These are phyloP conservation scores for Semnornis frantzii DNA, from an alignment of 2,113 vertebrate species.

Conservation along the genomic window DNA sequence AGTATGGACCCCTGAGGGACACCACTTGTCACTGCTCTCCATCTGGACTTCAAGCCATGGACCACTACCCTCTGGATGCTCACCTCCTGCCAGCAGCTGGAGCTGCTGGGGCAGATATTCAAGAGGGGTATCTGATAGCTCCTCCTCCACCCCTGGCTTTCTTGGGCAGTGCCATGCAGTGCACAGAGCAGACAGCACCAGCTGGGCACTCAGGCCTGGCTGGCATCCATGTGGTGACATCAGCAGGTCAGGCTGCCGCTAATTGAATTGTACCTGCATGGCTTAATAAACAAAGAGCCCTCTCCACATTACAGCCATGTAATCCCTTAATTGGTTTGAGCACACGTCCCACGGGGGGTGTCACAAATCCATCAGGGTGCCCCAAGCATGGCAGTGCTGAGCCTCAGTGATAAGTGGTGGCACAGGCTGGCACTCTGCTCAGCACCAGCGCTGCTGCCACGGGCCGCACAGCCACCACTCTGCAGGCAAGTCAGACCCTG, in stretches of 20 bases:
- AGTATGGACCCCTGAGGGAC: no score
- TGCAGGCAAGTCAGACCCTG: rapidly evolving
- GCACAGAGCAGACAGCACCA: rapidly evolving
- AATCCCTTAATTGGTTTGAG: constrained; percentile 67
- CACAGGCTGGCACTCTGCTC: background rate
- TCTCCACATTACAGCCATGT: constrained; percentile 38
- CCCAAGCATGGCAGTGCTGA: constrained; percentile 21
- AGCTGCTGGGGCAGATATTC: no score
- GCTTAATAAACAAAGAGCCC: constrained; percentile 59
- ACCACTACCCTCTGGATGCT: background rate
- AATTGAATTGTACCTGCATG: constrained; percentile 63
- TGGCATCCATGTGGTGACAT: constrained; percentile 10
- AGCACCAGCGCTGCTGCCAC: background rate
- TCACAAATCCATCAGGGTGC: constrained; percentile 65
- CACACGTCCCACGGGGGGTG: constrained; percentile 14
- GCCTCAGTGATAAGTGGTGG: constrained; percentile 43
- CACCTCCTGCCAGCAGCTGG: background rate
- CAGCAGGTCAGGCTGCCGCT: constrained; percentile 23
- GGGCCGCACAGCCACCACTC: background rate
- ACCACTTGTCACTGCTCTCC: no score
- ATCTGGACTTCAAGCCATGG: no score
- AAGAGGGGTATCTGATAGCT: background rate
- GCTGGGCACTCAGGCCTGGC: background rate
- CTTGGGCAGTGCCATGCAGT: rapidly evolving
- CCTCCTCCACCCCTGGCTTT: background rate